Evolutionary conservation across 2,888 invertebrate species (phyloP).

Genomic region (Ophonus ardosiacus): DNA sequence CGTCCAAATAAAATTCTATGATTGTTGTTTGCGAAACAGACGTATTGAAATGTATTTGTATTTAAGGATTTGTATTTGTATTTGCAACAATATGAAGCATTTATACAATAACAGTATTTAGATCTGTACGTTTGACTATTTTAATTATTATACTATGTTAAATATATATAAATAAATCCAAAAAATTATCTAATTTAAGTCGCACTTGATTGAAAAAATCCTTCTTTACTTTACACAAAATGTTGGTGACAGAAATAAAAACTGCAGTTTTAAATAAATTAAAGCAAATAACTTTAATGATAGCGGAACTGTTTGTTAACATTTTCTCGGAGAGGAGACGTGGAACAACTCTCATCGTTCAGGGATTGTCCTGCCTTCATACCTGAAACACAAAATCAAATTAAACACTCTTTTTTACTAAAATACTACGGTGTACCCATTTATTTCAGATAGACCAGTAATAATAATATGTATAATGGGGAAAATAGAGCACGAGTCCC

Average conservation of each 20-base stretch:
- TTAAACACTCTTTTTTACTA: not conserved
- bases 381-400: not conserved
- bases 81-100: conserved; percentile 28
- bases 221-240: not conserved
- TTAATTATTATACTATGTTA: conserved; percentile 22
- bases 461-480: too few species aligned
- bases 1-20: not conserved
- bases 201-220: not conserved
- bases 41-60: conserved; percentile 26
- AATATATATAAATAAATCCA: conserved; percentile 24
- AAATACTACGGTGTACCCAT: too few species aligned
- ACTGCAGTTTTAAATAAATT: conserved; percentile 50
- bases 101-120: conserved; percentile 25
- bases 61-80: conserved; percentile 9
- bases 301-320: conserved; percentile 58
- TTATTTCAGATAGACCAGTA: too few species aligned
- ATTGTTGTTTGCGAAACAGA: not conserved
- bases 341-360: not conserved
- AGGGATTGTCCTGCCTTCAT: not conserved
- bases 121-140: not conserved
- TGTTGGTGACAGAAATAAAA: conserved; percentile 14
- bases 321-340: conserved; percentile 11
- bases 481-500: too few species aligned
- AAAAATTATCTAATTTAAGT: not conserved
- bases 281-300: conserved; percentile 58